These are phyloP conservation scores for Penaeus japonicus DNA, from an alignment of 1,140 invertebrate species.

Conservation along the genomic window DNA sequence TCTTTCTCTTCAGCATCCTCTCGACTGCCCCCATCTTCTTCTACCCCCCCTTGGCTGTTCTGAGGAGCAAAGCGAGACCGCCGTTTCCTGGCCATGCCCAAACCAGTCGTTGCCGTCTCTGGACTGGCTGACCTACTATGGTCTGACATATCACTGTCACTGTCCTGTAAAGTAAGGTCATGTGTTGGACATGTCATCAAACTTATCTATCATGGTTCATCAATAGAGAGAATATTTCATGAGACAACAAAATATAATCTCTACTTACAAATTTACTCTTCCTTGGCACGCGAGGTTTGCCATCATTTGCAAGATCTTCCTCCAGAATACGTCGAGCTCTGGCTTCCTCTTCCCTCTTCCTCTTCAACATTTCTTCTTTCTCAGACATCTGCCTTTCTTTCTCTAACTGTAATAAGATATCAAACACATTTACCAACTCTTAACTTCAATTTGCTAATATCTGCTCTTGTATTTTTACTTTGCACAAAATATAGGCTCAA, in stretches of 20 bases:
- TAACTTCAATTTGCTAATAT: conserved; percentile 42
- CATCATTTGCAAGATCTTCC: conserved; percentile 65
- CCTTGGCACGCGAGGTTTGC: conserved; percentile 64
- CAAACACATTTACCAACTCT: conserved; percentile 54
- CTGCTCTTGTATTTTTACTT: too few relatives aligned
- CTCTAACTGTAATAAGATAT: conserved; percentile 48
- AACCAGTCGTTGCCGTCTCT: conserved; percentile 1
- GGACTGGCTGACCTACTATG: conserved; percentile 27
- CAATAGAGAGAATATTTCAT: background rate
- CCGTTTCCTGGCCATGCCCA: conserved; percentile 27
- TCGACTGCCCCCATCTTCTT: conserved; percentile 33
- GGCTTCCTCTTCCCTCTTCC: conserved; percentile 73
- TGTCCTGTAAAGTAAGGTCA: conserved; percentile 64
- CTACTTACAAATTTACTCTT: conserved; percentile 85
- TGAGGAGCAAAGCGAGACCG: conserved; percentile 36
- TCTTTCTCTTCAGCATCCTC: conserved; percentile 15
- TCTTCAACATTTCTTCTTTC: conserved; percentile 70
- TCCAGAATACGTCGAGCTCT: conserved; percentile 65
- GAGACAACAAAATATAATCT: conserved; percentile 22
- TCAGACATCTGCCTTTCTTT: conserved; percentile 74
- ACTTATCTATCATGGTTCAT: background rate
- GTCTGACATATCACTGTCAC: conserved; percentile 65
- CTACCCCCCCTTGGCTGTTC: conserved; percentile 2
- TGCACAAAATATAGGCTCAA: too few relatives aligned
- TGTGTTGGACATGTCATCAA: conserved; percentile 9